Evolutionary conservation across 2,888 invertebrate species (phyloP).

Genomic region (Mantis religiosa): DNA sequence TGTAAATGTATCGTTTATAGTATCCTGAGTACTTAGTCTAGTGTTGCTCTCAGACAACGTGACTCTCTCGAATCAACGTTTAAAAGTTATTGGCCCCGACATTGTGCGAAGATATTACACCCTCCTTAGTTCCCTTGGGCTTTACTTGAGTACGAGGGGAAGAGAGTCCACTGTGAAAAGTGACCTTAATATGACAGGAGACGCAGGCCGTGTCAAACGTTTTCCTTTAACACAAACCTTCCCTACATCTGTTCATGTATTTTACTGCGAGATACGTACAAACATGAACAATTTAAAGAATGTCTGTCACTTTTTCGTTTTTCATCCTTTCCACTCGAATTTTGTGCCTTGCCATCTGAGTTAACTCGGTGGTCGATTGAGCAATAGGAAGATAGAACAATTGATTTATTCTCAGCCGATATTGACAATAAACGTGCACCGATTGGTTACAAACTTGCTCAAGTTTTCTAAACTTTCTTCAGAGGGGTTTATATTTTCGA

Average conservation of each 20-base stretch:
- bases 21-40: not conserved
- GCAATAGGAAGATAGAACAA: too few species aligned
- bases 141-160: not conserved
- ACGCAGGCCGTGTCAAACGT: conserved; percentile 9
- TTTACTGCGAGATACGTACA: not conserved
- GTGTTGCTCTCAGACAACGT: not conserved
- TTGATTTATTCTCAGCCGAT: too few species aligned
- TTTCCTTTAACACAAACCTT: not conserved
- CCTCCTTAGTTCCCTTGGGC: not conserved
- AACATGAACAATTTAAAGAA: too few species aligned
- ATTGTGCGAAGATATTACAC: not conserved
- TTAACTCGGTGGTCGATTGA: too few species aligned
- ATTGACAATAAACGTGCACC: too few species aligned
- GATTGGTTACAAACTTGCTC: too few species aligned
- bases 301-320: too few species aligned
- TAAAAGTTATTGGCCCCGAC: not conserved
- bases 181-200: conserved; percentile 22
- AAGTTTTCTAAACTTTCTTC: too few species aligned
- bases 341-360: too few species aligned
- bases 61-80: not conserved
- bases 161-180: conserved; percentile 10
- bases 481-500: too few species aligned
- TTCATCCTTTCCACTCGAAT: too few species aligned
- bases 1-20: not conserved
- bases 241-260: not conserved